phyloP scores from a whole-genome alignment of 2,113 vertebrate species.

The Rhagologus leucostigma region DNA sequence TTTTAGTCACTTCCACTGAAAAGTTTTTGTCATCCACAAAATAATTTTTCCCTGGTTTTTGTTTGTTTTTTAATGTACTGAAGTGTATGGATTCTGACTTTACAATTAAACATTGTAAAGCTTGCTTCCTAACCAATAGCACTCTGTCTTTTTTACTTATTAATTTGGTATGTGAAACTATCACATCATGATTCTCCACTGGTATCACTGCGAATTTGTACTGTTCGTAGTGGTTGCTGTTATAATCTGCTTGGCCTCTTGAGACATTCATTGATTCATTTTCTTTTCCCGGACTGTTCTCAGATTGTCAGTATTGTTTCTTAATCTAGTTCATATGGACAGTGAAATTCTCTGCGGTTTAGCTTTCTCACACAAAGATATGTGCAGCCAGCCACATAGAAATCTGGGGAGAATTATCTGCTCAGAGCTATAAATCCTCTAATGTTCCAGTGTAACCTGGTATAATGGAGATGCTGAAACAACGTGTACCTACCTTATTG shows the following conservation, averaged over 20 bases:
- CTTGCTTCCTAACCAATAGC: not conserved
- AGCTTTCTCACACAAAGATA: not conserved
- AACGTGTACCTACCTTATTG: not conserved
- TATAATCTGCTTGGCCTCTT: not conserved
- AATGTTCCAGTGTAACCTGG: not conserved
- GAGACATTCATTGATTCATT: conserved; percentile 38
- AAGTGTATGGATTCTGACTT: not conserved
- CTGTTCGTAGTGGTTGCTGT: not conserved
- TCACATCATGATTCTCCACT: not conserved
- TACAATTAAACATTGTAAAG: not conserved
- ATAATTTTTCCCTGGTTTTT: not conserved
- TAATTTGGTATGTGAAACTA: not conserved
- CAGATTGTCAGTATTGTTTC: conserved; percentile 56
- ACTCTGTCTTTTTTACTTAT: not conserved
- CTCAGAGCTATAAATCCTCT: conserved; percentile 37
- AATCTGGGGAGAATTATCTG: conserved; percentile 20
- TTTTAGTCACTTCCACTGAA: not conserved
- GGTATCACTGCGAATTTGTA: not conserved
- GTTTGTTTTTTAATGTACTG: not conserved
- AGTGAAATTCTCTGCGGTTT: conserved; percentile 22
- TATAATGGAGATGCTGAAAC: not conserved
- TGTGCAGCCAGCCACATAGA: not conserved
- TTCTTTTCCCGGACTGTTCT: conserved; percentile 30
- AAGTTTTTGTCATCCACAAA: not conserved
- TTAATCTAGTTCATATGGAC: conserved; percentile 52